Percentiles rank a stretch among this genome's conserved stretches.
Conservation (phyloP, 2,888 invertebrate species). For the Lapara coniferarum region DNA sequence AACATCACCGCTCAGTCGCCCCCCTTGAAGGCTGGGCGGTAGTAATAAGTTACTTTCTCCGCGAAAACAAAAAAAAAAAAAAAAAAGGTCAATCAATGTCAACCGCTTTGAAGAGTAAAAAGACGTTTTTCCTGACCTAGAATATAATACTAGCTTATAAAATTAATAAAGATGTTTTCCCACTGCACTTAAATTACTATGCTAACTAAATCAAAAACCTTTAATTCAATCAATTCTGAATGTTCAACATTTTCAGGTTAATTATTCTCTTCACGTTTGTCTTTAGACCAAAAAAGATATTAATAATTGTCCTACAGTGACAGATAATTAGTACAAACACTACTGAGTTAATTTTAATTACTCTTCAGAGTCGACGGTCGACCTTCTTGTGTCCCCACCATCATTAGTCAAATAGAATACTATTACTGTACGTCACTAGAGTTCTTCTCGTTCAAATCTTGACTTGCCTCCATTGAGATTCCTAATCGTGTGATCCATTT, state of each 20-base stretch:
- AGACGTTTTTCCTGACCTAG: no score
- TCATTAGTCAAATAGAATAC: slow-evolving; percentile 7
- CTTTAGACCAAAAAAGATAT: neutral
- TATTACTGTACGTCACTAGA: neutral
- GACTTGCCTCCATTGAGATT: neutral
- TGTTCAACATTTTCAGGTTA: neutral
- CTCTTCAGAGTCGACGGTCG: neutral
- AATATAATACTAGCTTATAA: no score
- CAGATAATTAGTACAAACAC: slow-evolving; percentile 1
- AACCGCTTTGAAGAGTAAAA: neutral
- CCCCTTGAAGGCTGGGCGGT: no score
- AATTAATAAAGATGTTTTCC: no score
- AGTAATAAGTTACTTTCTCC: no score
- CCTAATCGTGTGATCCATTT: neutral
- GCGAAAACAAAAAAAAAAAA: no score
- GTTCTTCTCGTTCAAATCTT: neutral
- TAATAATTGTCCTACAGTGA: neutral
- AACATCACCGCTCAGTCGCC: no score
- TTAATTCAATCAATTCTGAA: no score
- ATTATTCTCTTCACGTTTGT: neutral
- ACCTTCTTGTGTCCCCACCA: neutral
- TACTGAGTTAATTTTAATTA: slow-evolving; percentile 4
- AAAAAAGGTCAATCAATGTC: neutral
- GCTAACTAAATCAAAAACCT: no score
- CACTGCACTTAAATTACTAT: no score